Conservation (phyloP, 2,113 vertebrate genomes). For the Pelodiscus sinensis region DNA sequence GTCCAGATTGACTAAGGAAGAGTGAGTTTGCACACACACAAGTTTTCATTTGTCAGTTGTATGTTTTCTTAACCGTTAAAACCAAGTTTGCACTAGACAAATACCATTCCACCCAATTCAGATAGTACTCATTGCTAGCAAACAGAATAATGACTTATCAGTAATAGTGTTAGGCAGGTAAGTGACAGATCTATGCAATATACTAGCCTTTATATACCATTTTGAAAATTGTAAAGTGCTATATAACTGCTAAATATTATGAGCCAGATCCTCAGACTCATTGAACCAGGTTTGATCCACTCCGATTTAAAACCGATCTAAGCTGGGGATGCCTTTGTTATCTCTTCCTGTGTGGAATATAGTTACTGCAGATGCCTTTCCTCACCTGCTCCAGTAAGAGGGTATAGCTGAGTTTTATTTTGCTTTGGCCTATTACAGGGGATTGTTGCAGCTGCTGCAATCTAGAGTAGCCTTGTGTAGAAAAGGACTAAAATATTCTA, state of each 20-base stretch:
- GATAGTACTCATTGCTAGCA: background rate
- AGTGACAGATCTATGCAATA: background rate
- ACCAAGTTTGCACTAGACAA: background rate
- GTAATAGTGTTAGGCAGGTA: background rate
- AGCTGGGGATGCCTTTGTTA: background rate
- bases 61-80: background rate
- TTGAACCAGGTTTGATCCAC: background rate
- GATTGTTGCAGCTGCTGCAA: background rate
- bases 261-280: background rate
- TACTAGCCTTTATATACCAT: background rate
- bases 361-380: background rate
- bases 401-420: background rate
- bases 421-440: background rate
- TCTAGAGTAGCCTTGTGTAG: background rate
- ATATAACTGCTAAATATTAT: accelerated
- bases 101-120: background rate
- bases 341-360: background rate
- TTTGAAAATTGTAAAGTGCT: background rate
- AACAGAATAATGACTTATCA: background rate
- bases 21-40: background rate
- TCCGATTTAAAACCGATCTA: background rate
- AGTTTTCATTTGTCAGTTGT: background rate
- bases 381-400: background rate
- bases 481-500: background rate
- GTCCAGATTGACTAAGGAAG: background rate